Evolutionary conservation across 2,113 vertebrate genomes (phyloP).

Genomic region (human): DNA sequence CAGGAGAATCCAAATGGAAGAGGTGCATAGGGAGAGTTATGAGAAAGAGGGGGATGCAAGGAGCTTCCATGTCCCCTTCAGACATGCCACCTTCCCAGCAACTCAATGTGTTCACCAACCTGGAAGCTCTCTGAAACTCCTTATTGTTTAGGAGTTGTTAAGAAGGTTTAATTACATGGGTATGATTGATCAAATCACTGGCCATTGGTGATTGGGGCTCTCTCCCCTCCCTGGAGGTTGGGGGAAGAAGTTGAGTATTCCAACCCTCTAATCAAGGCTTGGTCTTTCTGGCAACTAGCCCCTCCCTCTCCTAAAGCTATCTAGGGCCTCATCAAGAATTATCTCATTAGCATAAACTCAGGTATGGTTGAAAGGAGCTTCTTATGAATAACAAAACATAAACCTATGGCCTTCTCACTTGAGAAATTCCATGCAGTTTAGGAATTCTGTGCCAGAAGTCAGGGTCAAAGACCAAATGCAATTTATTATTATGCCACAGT

Average conservation of each 20-base stretch:
- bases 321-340: not conserved
- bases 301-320: not conserved
- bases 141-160: not conserved
- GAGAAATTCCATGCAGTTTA: not conserved
- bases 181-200: not conserved
- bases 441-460: not conserved
- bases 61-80: not conserved
- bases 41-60: not conserved
- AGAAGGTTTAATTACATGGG: not conserved
- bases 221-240: not conserved
- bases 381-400: not conserved
- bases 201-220: not conserved
- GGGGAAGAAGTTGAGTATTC: not conserved
- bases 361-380: not conserved
- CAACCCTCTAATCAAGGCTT: not conserved
- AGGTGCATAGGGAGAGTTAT: not conserved
- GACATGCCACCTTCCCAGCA: not conserved
- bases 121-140: not conserved
- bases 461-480: not conserved
- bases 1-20: not conserved
- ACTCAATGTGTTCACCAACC: not conserved
- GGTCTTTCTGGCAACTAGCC: not conserved
- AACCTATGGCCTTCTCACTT: not conserved
- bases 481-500: not conserved
- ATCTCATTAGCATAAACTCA: not conserved